Percentiles rank a stretch among this genome's conserved stretches.
Conservation (phyloP, 2,113 vertebrate genomes). For the Conger conger region DNA sequence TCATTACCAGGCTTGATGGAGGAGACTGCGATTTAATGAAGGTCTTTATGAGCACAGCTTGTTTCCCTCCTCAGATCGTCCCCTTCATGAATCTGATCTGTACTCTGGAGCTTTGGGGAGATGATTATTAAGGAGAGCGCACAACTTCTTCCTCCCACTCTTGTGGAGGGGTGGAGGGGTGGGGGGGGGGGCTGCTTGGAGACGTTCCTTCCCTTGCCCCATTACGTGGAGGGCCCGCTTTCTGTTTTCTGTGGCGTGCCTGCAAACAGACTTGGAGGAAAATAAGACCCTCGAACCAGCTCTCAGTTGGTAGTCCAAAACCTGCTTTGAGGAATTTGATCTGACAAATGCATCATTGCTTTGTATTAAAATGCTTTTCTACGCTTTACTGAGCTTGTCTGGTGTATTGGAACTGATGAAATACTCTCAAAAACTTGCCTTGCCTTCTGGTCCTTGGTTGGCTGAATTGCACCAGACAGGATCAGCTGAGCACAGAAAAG, state of each 20-base stretch:
- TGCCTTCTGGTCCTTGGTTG: no score
- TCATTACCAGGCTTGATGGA: background rate
- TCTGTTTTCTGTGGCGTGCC: background rate
- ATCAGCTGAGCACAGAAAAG: no score
- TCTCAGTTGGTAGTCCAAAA: background rate
- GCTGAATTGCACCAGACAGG: no score
- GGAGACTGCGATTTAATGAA: constrained; percentile 21
- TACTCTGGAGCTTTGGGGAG: constrained; percentile 10
- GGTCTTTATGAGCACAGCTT: constrained; percentile 22
- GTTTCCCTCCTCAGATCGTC: background rate
- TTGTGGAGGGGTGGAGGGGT: background rate
- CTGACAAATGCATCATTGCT: no score
- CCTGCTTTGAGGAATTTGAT: no score
- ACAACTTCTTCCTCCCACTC: background rate
- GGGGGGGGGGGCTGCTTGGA: background rate
- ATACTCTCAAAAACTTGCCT: no score
- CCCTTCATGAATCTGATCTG: background rate
- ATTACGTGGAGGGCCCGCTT: background rate
- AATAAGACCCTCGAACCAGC: background rate
- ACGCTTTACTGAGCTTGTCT: no score
- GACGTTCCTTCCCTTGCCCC: background rate
- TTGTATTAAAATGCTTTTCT: no score
- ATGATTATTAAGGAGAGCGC: background rate
- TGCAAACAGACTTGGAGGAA: background rate
- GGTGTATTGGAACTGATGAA: no score